Evolutionary conservation across 2,113 vertebrate genomes (phyloP), one percentile per base, ranked within the genome.

Genomic region (Elephas maximus): DNA sequence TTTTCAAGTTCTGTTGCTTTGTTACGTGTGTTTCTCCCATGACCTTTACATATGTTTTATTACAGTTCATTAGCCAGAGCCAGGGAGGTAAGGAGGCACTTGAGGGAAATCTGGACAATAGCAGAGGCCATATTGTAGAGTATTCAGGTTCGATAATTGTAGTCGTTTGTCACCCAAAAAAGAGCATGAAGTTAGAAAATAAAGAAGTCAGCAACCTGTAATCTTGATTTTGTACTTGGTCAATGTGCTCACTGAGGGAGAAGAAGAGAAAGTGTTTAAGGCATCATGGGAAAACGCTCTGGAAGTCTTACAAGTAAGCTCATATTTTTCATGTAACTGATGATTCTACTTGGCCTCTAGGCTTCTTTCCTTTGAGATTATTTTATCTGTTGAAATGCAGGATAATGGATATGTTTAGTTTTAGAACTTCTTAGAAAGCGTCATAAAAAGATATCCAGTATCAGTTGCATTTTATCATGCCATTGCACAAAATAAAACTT

Each of bases 21-120:
- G n/a, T 84, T 84, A 93, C 37, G 6, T 85, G 24, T 26, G 3
- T 76, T 69, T 96, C 53, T 44, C 84, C 63, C 28, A 28, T 95
- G 86, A 93, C 51, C 57, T 87, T 92, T 93, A 67, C 53, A 88
- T 28, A 89, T 60, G 12, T 83, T 96, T 95, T 84, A 87, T 88
- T 79, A 18, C 45, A 65, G 37, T 96, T 97, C 45, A 76, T 90
- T 87, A 88, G 51, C 33, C 44, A 14, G 26, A 91, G 37, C 57
- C 14, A 63, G 26, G 21, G 33, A 53, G 26, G 4, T 51, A 78
- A 82, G 20, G 53, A 94, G 84, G 74, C 87, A 79, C 15, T 53
- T 78, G 63, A 95, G 74, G 81, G 63, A 78, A 95, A 37, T 88
- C 51, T 2, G 14, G 33, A 83, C 9, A 26, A 57, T 4, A 45